Conservation (phyloP, 2,113 vertebrate species). For the Formicarius rufipectus region DNA sequence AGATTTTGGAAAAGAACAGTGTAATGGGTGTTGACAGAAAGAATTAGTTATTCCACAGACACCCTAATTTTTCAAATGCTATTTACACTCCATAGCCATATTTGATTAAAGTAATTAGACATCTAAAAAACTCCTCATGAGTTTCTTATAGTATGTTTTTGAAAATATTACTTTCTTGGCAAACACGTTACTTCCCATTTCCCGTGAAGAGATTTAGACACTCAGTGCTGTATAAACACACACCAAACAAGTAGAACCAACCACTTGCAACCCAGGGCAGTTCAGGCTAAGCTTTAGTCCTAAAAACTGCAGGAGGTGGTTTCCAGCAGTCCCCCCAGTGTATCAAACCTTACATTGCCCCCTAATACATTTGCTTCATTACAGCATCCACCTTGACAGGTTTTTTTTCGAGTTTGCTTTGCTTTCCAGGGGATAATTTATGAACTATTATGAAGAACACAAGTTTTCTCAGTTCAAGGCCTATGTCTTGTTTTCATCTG, state of each 20-base stretch:
- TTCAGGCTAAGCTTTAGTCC: not conserved
- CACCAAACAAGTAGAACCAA: not conserved
- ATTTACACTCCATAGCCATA: not conserved
- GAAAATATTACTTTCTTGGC: not conserved
- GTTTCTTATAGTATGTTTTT: not conserved
- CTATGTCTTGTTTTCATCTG: not conserved
- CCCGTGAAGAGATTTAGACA: not conserved
- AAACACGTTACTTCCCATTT: not conserved
- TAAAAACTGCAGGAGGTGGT: not conserved
- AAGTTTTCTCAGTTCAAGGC: not conserved
- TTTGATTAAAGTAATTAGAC: not conserved
- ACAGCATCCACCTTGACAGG: not conserved
- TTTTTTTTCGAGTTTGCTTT: accelerated
- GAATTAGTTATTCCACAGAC: not conserved
- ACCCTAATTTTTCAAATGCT: not conserved
- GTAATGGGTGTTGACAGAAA: not conserved
- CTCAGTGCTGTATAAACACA: not conserved
- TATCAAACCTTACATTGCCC: not conserved
- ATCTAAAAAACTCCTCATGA: not conserved
- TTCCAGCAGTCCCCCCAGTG: not conserved
- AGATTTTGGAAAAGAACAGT: not conserved
- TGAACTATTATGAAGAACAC: not conserved
- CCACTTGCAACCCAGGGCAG: not conserved
- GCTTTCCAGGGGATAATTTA: not conserved
- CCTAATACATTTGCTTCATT: not conserved